phyloP scores from a whole-genome alignment of 2,113 vertebrate species.

The Coracopsis vasa region DNA sequence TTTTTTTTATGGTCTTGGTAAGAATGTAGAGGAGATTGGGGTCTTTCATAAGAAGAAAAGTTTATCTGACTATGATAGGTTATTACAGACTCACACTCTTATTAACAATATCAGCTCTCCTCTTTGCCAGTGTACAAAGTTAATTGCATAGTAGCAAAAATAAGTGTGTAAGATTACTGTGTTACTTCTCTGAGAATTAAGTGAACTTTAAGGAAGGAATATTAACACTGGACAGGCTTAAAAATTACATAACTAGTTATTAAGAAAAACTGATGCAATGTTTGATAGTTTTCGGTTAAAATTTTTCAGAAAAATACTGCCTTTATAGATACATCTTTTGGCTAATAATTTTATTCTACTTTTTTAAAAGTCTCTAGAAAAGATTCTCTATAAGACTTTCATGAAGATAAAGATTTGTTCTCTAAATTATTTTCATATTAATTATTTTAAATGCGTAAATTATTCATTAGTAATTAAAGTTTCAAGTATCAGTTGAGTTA shows the following conservation, averaged over 20 bases:
- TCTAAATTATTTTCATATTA: not conserved
- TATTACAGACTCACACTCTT: not conserved
- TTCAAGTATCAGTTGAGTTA: not conserved
- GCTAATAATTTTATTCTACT: not conserved
- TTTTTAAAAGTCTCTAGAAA: not conserved
- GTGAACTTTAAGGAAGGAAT: not conserved
- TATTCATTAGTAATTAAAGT: not conserved
- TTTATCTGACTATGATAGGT: not conserved
- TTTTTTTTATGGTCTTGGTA: not conserved
- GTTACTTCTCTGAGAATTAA: not conserved
- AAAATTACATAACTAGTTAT: not conserved
- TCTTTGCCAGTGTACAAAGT: not conserved
- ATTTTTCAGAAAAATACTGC: not conserved
- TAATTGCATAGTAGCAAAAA: not conserved
- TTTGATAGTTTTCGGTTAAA: not conserved
- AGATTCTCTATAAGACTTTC: not conserved
- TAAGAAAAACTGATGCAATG: not conserved
- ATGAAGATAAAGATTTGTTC: not conserved
- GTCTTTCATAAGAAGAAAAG: not conserved
- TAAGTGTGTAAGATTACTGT: not conserved
- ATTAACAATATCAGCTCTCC: not conserved
- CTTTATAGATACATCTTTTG: not conserved
- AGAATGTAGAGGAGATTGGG: not conserved
- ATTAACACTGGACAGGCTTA: not conserved
- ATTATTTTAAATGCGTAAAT: not conserved